These are phyloP conservation scores for Cyclura pinguis DNA, from an alignment of 2,797 vertebrate genomes.

Conservation along the genomic window DNA sequence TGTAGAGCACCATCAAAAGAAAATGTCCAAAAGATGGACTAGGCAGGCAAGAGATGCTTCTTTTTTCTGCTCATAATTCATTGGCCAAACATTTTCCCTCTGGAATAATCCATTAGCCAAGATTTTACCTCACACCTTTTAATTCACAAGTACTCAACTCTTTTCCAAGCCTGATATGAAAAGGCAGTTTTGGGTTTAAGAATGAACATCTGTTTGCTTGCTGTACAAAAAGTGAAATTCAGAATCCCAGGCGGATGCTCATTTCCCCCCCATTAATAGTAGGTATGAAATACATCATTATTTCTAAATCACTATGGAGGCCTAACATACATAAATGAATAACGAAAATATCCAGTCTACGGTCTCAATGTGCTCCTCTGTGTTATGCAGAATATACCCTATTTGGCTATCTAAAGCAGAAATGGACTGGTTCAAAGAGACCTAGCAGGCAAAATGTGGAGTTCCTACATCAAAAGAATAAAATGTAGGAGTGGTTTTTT, in stretches of 20 bases:
- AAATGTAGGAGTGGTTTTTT: neutral
- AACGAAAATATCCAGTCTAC: neutral
- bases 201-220: slow-evolving; percentile 18
- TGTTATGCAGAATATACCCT: neutral
- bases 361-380: neutral
- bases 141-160: slow-evolving; percentile 5
- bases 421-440: neutral
- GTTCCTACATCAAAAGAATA: neutral
- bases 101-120: slow-evolving; percentile 28
- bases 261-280: neutral
- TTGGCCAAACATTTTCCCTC: neutral
- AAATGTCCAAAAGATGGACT: neutral
- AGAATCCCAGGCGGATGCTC: slow-evolving; percentile 1
- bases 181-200: slow-evolving; percentile 4
- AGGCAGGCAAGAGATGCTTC: neutral
- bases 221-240: neutral
- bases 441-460: neutral
- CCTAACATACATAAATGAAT: accelerated
- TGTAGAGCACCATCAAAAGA: neutral
- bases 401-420: neutral
- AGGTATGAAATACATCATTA: neutral
- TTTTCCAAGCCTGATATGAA: neutral
- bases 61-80: slow-evolving; percentile 11
- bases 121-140: slow-evolving; percentile 9
- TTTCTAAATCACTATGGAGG: neutral